phyloP scores from a whole-genome alignment of 1,140 invertebrate genomes.

The Carposina sasakii region DNA sequence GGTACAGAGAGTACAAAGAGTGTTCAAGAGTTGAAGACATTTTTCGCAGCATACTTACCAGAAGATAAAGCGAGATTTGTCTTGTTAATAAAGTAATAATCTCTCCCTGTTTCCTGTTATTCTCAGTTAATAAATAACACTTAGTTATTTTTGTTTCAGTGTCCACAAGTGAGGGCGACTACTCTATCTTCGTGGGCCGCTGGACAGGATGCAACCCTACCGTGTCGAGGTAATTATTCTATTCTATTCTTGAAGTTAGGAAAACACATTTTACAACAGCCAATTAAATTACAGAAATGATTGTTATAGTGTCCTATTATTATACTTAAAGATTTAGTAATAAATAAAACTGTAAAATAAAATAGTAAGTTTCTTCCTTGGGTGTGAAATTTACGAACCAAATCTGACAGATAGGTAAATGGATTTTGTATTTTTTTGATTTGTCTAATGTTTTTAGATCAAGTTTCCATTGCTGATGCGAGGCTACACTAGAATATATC shows the following conservation, averaged over 20 bases:
- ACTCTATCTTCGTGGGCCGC: constrained; percentile 45
- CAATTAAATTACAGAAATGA: background rate
- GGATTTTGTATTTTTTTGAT: no score
- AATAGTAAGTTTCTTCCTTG: background rate
- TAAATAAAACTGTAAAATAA: background rate
- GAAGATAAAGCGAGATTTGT: no score
- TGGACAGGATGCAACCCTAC: constrained; percentile 48
- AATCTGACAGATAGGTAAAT: background rate
- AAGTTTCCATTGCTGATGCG: no score
- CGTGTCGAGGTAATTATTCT: constrained; percentile 33
- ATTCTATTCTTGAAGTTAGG: background rate
- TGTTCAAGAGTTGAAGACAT: no score
- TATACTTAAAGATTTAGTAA: background rate
- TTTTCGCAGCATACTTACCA: no score
- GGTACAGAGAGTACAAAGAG: no score
- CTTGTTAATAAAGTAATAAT: no score
- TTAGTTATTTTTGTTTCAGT: constrained; percentile 41
- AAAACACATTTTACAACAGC: background rate
- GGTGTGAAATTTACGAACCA: background rate
- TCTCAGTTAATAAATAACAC: no score
- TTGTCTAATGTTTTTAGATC: no score
- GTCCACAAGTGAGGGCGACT: constrained; percentile 31
- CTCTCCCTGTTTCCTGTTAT: no score
- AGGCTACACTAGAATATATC: no score
- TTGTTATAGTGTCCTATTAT: background rate